Base-by-base conservation (phyloP, 2,888 invertebrate genomes). In the Lochmaea crataegi region DNA sequence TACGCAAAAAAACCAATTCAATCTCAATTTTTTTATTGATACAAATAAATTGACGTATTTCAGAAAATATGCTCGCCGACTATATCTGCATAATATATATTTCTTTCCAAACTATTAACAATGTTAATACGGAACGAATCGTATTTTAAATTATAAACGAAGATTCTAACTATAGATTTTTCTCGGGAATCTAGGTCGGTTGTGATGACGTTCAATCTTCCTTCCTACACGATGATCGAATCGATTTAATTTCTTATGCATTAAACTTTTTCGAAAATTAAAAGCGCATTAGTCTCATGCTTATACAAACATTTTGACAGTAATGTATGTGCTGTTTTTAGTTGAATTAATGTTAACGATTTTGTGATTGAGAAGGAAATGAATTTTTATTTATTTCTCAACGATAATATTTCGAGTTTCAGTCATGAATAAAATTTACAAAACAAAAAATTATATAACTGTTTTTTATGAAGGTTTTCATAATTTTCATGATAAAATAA, bases 151-250 rank as follows among this genome's bases (percentile, higher is more conserved):
- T 57, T 57, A 14, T 48, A 57, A 57, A 57, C 57, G 57, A 57
- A 48, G 22, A 57, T 57, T 26, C 57, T 26, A 57, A 57, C 22
- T 57, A 57, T 57, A 57, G 57, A 57, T 57, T 57, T 57, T 57
- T 26, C 57, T 57, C 12, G 4, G n/a, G 26, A 57, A 57, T 57
- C 22, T 57, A 57, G 57, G 57, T 57, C 57, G 26, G 12, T 26
- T 56, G 12, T 26, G 57, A 11, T 57, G 57, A 57, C 57, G 12
- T 57, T 14, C 26, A 12, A 57, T 57, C 26, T 57, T 57, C 14
- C 26, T 26, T 57, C 57, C 26, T 57, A 57, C 57, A 57, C 57
- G 11, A 26, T 26, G 22, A 57, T 26, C 57, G 16, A 57, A 18
- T 22, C 9, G 57, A 57, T 26, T 26, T 57, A 22, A 57, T 57